Evolutionary conservation across 2,113 vertebrate species (phyloP).

Genomic region (Polypterus senegalus): DNA sequence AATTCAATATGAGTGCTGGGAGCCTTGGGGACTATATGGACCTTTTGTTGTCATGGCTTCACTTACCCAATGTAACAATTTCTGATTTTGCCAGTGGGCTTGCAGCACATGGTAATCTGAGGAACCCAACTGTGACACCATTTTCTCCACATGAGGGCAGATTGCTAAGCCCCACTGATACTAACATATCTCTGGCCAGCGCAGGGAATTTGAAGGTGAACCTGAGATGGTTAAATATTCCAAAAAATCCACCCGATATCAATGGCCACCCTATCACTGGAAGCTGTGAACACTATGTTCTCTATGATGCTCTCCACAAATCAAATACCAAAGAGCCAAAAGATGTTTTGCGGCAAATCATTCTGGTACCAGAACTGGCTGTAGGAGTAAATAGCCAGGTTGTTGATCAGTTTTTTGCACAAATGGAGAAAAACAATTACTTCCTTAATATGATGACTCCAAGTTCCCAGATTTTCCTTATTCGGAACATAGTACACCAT

Average conservation of each 20-base stretch:
- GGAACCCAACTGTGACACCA: neutral
- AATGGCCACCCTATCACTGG: conserved; percentile 14
- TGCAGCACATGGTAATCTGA: too few relatives aligned
- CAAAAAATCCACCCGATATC: neutral
- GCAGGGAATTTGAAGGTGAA: conserved; percentile 2
- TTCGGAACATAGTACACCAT: conserved; percentile 13
- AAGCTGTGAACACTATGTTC: conserved; percentile 11
- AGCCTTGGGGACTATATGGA: too few relatives aligned
- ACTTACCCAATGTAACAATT: too few relatives aligned
- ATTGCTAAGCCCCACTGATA: neutral
- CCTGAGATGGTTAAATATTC: conserved; percentile 12
- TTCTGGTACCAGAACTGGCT: conserved; percentile 13
- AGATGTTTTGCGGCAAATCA: conserved; percentile 11
- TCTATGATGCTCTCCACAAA: conserved; percentile 16
- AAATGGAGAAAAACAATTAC: conserved; percentile 15
- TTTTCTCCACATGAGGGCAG: neutral
- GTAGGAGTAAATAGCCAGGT: conserved; percentile 6
- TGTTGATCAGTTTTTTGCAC: conserved; percentile 13
- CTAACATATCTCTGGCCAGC: conserved; percentile 5
- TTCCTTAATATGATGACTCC: conserved; percentile 11
- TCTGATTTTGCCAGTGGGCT: too few relatives aligned
- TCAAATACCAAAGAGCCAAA: conserved; percentile 10
- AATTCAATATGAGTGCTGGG: too few relatives aligned
- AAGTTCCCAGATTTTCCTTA: conserved; percentile 2
- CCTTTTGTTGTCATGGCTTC: too few relatives aligned